Evolutionary conservation across 2,888 invertebrate species (phyloP), one percentile per base, ranked within the genome.

Genomic region (Margaritifera margaritifera): DNA sequence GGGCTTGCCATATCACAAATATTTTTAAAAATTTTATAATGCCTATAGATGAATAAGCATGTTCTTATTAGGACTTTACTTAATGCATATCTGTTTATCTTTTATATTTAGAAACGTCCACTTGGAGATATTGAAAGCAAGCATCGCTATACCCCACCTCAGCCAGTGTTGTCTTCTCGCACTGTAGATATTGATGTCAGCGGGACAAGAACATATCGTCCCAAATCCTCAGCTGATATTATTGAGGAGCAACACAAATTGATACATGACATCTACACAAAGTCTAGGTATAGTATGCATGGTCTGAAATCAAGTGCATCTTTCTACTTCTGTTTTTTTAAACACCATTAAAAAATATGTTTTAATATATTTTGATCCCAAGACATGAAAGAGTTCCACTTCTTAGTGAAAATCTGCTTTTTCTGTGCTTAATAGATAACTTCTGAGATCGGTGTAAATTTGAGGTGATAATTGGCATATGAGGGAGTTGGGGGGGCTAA

Each of bases 161-260:
- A 85, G 73, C 86, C 86, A 2, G 85, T 85, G 50, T 69, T 87
- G 74, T 86, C 86, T 6, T 84, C 84, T 68, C 74, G 83, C 3
- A 82, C 84, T 11, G 84, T 86, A 8, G 83, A 86, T 64, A 80
- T 87, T 55, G 87, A 87, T 63, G 78, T 84, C 20, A 80, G 76
- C 19, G 86, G 86, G 1, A 84, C 85, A 8, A 74, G 86, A 58
- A 85, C 86, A 18, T 87, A 87, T 78, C 66, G 86, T 51, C 83
- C 86, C 2, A 84, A 80, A 69, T 85, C 85, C 6, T 80, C 84
- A 0, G 75, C 80, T 6, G 85, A 86, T 62, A 87, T 87, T 63
- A 80, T 87, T 27, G 80, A 76, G 31, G 87, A 86, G 70, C 87
- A 87, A 59, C 86, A 87, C 67, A 77, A 77, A 51, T 71, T 85